These are phyloP conservation scores for Pardosa pseudoannulata DNA, from an alignment of 2,888 invertebrate genomes.

Conservation along the genomic window DNA sequence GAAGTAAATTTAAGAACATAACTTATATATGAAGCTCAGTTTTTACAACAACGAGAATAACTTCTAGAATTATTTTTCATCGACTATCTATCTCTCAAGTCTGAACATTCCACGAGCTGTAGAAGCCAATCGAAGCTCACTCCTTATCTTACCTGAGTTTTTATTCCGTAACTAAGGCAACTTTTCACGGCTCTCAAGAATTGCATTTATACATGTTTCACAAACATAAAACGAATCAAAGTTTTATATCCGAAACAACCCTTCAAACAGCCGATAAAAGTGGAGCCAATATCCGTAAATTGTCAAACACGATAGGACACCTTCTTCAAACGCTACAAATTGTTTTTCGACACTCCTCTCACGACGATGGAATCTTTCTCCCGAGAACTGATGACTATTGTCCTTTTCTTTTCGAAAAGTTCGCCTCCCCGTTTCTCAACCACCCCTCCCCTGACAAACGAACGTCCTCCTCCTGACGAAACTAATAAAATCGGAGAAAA, in stretches of 20 bases:
- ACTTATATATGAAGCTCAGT: too few relatives aligned
- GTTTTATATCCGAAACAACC: not conserved
- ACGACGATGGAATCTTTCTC: not conserved
- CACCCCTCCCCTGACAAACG: not conserved
- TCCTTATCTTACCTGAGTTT: too few relatives aligned
- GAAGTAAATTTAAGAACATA: too few relatives aligned
- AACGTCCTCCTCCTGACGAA: not conserved
- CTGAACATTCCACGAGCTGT: too few relatives aligned
- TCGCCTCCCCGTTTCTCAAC: not conserved
- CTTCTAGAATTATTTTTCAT: too few relatives aligned
- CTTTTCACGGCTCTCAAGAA: too few relatives aligned
- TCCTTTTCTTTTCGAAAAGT: not conserved
- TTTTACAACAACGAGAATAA: too few relatives aligned
- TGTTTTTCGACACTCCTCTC: not conserved
- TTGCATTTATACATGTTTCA: not conserved
- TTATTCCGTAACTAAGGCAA: too few relatives aligned
- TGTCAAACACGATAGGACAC: not conserved
- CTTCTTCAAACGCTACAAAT: not conserved
- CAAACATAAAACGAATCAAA: not conserved
- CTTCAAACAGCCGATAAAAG: not conserved
- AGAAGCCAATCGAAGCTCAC: too few relatives aligned
- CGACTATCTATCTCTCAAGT: too few relatives aligned
- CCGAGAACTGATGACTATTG: not conserved
- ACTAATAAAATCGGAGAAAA: not conserved
- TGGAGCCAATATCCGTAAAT: not conserved